Conservation (phyloP, 2,888 invertebrate species). For the Cephus rjabovi region DNA sequence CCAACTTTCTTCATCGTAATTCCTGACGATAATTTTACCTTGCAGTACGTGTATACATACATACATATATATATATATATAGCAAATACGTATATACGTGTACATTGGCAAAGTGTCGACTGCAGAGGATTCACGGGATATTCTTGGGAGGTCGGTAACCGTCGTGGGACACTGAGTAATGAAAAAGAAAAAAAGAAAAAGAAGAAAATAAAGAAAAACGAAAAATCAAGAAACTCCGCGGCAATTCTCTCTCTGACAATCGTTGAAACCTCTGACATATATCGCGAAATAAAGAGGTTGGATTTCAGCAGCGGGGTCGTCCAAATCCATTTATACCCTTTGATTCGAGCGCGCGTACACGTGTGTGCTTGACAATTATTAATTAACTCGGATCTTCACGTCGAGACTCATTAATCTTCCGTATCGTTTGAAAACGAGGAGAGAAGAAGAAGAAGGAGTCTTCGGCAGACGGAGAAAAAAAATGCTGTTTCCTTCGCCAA, state of each 20-base stretch:
- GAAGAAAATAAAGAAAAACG: too few species aligned
- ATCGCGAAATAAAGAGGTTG: not conserved
- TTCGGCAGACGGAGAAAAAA: not conserved
- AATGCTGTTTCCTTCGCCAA: not conserved
- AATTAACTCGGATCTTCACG: not conserved
- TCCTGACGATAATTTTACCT: not conserved
- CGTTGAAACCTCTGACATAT: not conserved
- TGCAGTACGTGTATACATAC: not conserved
- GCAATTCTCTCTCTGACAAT: not conserved
- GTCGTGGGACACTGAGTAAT: not conserved
- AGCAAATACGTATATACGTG: too few species aligned
- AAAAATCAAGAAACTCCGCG: not conserved
- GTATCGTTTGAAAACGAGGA: not conserved
- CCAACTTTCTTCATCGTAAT: not conserved
- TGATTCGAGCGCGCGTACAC: not conserved
- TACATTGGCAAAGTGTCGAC: not conserved
- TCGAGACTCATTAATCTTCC: not conserved
- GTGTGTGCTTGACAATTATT: constrained; percentile 1
- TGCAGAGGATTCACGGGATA: not conserved
- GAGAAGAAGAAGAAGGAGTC: not conserved
- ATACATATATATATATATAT: not conserved
- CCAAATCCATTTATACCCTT: not conserved
- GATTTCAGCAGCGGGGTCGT: not conserved
- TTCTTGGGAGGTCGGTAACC: not conserved
- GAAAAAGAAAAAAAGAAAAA: not conserved